phyloP scores from a whole-genome alignment of 2,113 vertebrate species.

The Neotragus moschatus region DNA sequence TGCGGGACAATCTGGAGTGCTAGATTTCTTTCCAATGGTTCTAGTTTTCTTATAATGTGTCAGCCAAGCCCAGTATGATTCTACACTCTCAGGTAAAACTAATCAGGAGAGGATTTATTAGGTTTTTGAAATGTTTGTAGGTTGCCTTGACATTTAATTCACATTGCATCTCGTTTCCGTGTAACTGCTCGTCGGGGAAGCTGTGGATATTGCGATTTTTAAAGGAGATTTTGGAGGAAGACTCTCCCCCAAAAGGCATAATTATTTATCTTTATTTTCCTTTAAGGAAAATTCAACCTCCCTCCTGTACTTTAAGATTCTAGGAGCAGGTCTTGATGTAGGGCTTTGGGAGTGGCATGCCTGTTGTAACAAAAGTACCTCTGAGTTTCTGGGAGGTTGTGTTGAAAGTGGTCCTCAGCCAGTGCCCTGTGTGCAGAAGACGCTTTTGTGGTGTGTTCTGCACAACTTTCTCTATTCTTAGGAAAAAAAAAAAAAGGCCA shows the following conservation, averaged over 20 bases:
- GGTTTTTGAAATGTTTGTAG: conserved; percentile 61
- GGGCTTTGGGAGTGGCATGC: not conserved
- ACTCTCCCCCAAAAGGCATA: conserved; percentile 36
- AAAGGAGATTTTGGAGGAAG: conserved; percentile 54
- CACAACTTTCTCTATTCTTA: conserved; percentile 48
- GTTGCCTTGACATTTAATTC: conserved; percentile 57
- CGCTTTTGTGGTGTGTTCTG: not conserved
- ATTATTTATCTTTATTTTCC: conserved; percentile 70
- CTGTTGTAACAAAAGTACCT: not conserved
- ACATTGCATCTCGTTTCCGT: conserved; percentile 36
- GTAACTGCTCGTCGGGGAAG: not conserved
- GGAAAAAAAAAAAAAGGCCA: conserved; percentile 40
- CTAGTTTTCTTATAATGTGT: conserved; percentile 67
- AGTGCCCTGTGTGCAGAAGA: fast-evolving
- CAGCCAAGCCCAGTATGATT: conserved; percentile 46
- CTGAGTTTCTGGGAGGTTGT: not conserved
- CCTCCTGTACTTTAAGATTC: not conserved
- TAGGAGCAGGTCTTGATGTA: not conserved
- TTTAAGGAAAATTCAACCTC: conserved; percentile 65
- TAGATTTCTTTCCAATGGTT: conserved; percentile 64
- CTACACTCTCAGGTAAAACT: conserved; percentile 53
- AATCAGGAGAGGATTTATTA: conserved; percentile 66
- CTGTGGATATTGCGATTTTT: conserved; percentile 6
- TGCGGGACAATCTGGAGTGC: not conserved
- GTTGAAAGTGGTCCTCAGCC: not conserved